A percentile compares a stretch with the other conserved stretches of the same genome.
phyloP scores from a whole-genome alignment of 2,797 vertebrate genomes.

The Schizopygopsis pylzovi region DNA sequence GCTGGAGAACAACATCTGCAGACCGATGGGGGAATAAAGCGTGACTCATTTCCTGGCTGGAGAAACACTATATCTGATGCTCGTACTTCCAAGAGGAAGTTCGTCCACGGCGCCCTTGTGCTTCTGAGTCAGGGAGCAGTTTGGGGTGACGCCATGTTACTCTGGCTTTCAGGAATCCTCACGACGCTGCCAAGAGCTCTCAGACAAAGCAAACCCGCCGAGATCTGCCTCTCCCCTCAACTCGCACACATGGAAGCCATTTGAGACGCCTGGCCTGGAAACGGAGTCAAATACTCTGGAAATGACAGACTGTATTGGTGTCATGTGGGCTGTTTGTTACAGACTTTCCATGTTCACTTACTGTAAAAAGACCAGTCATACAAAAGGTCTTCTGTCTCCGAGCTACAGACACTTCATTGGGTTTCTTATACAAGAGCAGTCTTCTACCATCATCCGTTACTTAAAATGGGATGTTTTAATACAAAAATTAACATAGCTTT shows the following conservation, averaged over 20 bases:
- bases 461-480: not conserved
- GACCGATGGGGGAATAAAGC: conserved; percentile 69
- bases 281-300: not conserved
- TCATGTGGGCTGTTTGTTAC: conserved; percentile 17
- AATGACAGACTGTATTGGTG: conserved; percentile 20
- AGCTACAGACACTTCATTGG: not conserved
- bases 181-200: conserved; percentile 61
- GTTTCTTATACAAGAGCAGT: not conserved
- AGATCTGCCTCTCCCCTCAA: conserved; percentile 68
- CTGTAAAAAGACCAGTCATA: not conserved
- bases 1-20: conserved; percentile 55
- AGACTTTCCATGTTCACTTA: conserved; percentile 34
- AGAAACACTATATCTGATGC: conserved; percentile 77
- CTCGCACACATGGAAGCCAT: conserved; percentile 64
- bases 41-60: conserved; percentile 78
- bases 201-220: conserved; percentile 67
- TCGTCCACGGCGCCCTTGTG: conserved; percentile 71
- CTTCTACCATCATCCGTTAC: not conserved
- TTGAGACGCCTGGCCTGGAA: conserved; percentile 44
- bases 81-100: conserved; percentile 74
- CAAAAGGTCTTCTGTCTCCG: conserved; percentile 15
- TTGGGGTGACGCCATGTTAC: conserved; percentile 74
- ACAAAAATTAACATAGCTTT: not conserved
- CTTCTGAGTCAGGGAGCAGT: conserved; percentile 68
- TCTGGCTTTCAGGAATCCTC: conserved; percentile 75